Evolutionary conservation across 2,888 invertebrate species (phyloP), one percentile per base, ranked within the genome.

Genomic region (Ypsolopha scabrella): DNA sequence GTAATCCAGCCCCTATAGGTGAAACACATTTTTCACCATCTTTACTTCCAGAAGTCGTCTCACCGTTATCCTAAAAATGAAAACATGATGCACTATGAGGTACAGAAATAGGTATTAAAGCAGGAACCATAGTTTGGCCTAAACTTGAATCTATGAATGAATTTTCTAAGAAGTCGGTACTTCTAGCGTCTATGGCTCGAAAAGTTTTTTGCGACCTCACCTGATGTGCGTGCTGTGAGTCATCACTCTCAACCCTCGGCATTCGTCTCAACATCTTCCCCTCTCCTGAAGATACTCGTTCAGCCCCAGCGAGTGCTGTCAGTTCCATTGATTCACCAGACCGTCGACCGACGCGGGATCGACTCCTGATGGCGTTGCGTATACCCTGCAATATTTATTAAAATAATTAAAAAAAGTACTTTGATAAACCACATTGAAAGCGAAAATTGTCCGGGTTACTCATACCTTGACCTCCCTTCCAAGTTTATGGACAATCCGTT

Each of bases 1-100:
- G 96, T 51, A 95, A 78, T 0, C 96, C 96, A 6, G 95, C 95
- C 41, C 95, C 95, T 55, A 95, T 89, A 0, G 94, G 93, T 50
- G 93, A 93, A 52, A 89, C 87, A 45, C 89, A 86, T 62, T 91
- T 91, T 52, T 88, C 89, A 35, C 70, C 75, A 58, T 91, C 91
- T 62, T 87, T 87, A 53, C 67, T 74, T 13, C 77, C 82, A 6
- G 79, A 78, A 1, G 77, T 73, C 56, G 79, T 70, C 59, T 87
- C 76, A 68, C 80, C 72, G 63, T 68, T 59, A 65, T 88, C 77
- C 89, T 87, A 54, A 36, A 55, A 56, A 53, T 47, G 43, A 53
- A 10, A 11, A 24, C 24, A 24, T 24, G 2, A 24, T 2, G 4
- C 24, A 24, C 24, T n/a, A 24, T 24, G 24, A 24, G 24, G 4